These are phyloP conservation scores for Eupleurogrammus muticus DNA, from an alignment of 2,797 vertebrate species.

Conservation along the genomic window DNA sequence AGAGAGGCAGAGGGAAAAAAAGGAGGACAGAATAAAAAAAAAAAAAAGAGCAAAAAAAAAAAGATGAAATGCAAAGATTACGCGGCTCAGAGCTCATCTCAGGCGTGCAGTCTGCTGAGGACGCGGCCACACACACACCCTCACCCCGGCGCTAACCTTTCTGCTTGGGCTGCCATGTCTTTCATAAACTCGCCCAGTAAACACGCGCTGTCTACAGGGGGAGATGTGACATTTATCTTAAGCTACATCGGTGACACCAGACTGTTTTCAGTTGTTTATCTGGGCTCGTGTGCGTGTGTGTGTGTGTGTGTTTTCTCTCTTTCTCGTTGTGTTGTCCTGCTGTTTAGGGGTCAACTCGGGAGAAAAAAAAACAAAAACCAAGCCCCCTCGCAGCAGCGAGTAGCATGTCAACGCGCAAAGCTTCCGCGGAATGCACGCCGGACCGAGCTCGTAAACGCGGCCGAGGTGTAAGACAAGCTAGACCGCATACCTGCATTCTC, in stretches of 20 bases:
- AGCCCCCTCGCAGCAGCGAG: slow-evolving; percentile 19
- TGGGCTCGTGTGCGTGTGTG: background rate
- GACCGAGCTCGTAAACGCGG: slow-evolving; percentile 55
- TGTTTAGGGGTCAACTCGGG: slow-evolving; percentile 31
- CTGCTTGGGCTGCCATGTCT: slow-evolving; percentile 73
- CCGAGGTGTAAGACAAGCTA: slow-evolving; percentile 46
- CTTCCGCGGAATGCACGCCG: slow-evolving; percentile 22
- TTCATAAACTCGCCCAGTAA: slow-evolving; percentile 76
- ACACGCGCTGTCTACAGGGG: slow-evolving; percentile 68
- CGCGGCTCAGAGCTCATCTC: slow-evolving; percentile 62
- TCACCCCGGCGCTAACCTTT: slow-evolving; percentile 72
- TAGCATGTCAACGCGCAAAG: slow-evolving; percentile 25
- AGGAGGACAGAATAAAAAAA: slow-evolving; percentile 23
- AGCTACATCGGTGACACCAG: slow-evolving; percentile 49
- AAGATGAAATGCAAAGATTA: slow-evolving; percentile 70
- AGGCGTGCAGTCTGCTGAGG: slow-evolving; percentile 69
- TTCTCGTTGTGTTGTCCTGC: slow-evolving; percentile 8
- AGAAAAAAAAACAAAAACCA: slow-evolving; percentile 23
- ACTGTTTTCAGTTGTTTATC: slow-evolving; percentile 25
- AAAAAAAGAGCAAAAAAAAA: background rate
- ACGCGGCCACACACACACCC: slow-evolving; percentile 59
- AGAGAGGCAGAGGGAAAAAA: background rate
- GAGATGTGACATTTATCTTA: slow-evolving; percentile 75
- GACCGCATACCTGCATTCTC: slow-evolving; percentile 43
- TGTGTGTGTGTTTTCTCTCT: too few relatives aligned